These are phyloP conservation scores for Salpingus planirostris DNA, from an alignment of 2,888 invertebrate species.

Conservation along the genomic window DNA sequence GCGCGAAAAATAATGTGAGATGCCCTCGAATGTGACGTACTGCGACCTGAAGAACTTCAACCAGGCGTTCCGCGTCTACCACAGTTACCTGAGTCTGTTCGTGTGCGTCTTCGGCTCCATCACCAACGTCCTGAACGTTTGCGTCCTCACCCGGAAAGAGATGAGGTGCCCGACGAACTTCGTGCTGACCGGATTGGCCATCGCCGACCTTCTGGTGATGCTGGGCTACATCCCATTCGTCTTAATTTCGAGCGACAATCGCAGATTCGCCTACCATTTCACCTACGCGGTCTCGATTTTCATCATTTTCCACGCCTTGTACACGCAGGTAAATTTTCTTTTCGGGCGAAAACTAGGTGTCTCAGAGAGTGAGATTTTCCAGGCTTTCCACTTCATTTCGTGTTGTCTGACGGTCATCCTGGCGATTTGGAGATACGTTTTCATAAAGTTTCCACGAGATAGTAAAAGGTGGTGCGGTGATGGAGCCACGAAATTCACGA, in stretches of 20 bases:
- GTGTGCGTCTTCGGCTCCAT: slow-evolving; percentile 86
- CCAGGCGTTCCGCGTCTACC: slow-evolving; percentile 58
- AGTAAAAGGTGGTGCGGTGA: slow-evolving; percentile 78
- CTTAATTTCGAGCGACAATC: slow-evolving; percentile 58
- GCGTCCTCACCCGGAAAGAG: slow-evolving; percentile 82
- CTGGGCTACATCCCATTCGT: slow-evolving; percentile 87
- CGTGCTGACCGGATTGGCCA: slow-evolving; percentile 80
- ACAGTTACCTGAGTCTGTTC: slow-evolving; percentile 76
- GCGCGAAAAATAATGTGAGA: too few species aligned
- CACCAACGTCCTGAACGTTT: slow-evolving; percentile 82
- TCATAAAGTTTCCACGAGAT: slow-evolving; percentile 71
- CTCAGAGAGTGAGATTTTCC: too few species aligned
- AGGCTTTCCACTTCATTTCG: slow-evolving; percentile 81
- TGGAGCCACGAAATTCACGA: slow-evolving; percentile 65
- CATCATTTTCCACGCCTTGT: slow-evolving; percentile 81
- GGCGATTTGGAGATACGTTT: slow-evolving; percentile 86
- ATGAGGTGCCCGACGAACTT: slow-evolving; percentile 88
- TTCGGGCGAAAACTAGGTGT: too few species aligned
- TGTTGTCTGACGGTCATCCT: slow-evolving; percentile 87
- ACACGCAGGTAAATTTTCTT: too few species aligned
- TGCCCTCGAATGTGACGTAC: slow-evolving; percentile 20
- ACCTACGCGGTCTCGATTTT: slow-evolving; percentile 72
- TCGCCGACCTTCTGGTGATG: slow-evolving; percentile 91
- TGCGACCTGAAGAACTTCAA: slow-evolving; percentile 52
- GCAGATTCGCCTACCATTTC: slow-evolving; percentile 44